A percentile compares a stretch with the other conserved stretches of the same genome.
These are phyloP conservation scores for Dromiciops gliroides DNA, from an alignment of 2,113 vertebrate genomes.

Conservation along the genomic window DNA sequence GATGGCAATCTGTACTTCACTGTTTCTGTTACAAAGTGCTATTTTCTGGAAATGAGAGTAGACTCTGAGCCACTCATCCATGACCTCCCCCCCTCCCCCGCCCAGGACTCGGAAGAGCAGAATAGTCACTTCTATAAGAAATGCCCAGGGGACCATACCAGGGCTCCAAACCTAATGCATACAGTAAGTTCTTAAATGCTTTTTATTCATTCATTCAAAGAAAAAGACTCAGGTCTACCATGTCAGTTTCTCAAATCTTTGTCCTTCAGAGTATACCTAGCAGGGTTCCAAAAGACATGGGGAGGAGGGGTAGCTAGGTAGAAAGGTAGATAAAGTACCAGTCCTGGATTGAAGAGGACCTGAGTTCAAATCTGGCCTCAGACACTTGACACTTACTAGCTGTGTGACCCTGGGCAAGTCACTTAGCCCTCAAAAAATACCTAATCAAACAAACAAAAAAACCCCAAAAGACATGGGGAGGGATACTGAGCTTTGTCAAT, in stretches of 20 bases:
- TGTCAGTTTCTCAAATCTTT: neutral
- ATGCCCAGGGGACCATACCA: neutral
- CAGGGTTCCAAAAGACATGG: neutral
- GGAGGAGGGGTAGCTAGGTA: too few relatives aligned
- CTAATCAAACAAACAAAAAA: too few relatives aligned
- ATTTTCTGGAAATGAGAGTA: neutral
- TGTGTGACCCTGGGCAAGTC: too few relatives aligned
- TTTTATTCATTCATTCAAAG: neutral
- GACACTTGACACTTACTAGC: too few relatives aligned
- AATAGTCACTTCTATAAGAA: neutral
- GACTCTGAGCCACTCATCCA: conserved; percentile 23
- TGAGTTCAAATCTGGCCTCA: too few relatives aligned
- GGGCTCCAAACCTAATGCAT: neutral
- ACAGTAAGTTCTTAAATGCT: neutral
- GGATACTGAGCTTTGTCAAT: neutral
- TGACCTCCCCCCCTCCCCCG: neutral
- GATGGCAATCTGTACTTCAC: conserved; percentile 1
- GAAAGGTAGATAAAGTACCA: too few relatives aligned
- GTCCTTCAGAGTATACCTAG: neutral
- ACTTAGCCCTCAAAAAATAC: too few relatives aligned
- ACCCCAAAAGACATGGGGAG: neutral
- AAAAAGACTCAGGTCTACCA: neutral
- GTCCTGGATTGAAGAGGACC: too few relatives aligned
- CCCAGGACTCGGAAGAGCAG: neutral
- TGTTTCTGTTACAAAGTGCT: neutral